Percentiles rank a stretch among this genome's conserved stretches.
Conservation (phyloP, 1,140 invertebrate genomes). For the Tenebrio molitor region DNA sequence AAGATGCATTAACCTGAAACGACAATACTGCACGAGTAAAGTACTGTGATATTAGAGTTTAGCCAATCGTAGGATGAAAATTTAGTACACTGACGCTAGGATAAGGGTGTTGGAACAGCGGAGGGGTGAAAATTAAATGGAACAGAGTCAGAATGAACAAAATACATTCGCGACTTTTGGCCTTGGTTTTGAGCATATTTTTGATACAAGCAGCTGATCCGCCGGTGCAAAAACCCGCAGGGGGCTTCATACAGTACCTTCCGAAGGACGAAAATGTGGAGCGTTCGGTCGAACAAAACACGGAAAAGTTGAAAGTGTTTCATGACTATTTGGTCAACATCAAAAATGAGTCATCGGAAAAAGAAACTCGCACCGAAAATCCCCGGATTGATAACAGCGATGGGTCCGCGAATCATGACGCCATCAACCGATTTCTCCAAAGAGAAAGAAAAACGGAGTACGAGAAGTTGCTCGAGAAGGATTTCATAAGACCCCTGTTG, state of each 20-base stretch:
- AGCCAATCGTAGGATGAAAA: conserved; percentile 27
- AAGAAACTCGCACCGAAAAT: conserved; percentile 17
- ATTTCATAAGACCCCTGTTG: conserved; percentile 62
- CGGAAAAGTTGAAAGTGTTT: conserved; percentile 44
- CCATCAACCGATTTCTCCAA: conserved; percentile 56
- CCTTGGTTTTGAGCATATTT: conserved; percentile 64
- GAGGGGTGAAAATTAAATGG: conserved; percentile 59
- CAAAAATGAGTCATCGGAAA: conserved; percentile 42
- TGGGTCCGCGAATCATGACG: conserved; percentile 49
- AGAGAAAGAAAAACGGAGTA: conserved; percentile 59
- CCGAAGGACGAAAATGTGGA: not conserved
- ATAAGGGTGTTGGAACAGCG: conserved; percentile 7
- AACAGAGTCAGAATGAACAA: conserved; percentile 64
- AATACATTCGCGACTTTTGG: conserved; percentile 63
- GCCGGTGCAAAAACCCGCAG: conserved; percentile 56
- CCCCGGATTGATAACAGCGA: conserved; percentile 18
- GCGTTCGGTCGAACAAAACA: not conserved
- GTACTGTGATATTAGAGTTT: conserved; percentile 35
- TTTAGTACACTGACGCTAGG: conserved; percentile 14
- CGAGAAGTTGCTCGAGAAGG: conserved; percentile 61
- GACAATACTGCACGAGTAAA: conserved; percentile 10
- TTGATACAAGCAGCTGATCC: conserved; percentile 65
- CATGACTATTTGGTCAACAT: conserved; percentile 49
- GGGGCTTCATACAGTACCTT: conserved; percentile 51
- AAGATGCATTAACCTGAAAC: conserved; percentile 23